Evolutionary conservation across 2,888 invertebrate genomes (phyloP).

Genomic region (Calliphora vomitoria): DNA sequence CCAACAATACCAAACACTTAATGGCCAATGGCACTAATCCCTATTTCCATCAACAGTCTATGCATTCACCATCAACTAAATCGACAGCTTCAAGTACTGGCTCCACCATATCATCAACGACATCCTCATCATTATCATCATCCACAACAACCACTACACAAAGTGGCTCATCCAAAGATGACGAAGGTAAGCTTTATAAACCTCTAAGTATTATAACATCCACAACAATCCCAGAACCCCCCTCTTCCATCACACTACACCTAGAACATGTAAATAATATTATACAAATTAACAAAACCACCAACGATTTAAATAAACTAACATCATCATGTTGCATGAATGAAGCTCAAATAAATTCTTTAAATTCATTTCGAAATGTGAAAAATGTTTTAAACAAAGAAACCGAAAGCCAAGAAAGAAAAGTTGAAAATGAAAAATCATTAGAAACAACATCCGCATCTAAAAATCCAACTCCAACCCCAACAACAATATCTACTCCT

Average conservation of each 20-base stretch:
- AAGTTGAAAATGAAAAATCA: constrained; percentile 58
- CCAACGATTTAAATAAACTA: constrained; percentile 56
- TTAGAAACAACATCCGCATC: constrained; percentile 50
- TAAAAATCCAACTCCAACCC: constrained; percentile 5
- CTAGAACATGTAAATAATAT: constrained; percentile 73
- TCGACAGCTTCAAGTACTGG: constrained; percentile 81
- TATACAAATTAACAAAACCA: constrained; percentile 61
- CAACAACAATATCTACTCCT: constrained; percentile 33
- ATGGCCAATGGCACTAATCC: constrained; percentile 81
- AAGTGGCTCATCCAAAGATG: constrained; percentile 75
- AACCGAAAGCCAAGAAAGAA: constrained; percentile 65
- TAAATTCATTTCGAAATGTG: constrained; percentile 16
- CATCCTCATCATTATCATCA: constrained; percentile 75
- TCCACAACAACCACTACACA: constrained; percentile 75
- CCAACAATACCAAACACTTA: constrained; percentile 76
- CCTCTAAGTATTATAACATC: constrained; percentile 65
- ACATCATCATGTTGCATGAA: constrained; percentile 52
- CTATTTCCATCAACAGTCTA: constrained; percentile 79
- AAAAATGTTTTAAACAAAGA: constrained; percentile 53
- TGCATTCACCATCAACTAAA: constrained; percentile 82
- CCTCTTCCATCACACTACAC: constrained; percentile 28
- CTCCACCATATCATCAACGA: constrained; percentile 80
- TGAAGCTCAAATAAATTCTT: constrained; percentile 42
- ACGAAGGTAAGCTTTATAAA: constrained; percentile 81
- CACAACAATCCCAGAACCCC: constrained; percentile 65